Base-by-base conservation (phyloP, 1,140 invertebrate species). In the Hirudo medicinalis region DNA sequence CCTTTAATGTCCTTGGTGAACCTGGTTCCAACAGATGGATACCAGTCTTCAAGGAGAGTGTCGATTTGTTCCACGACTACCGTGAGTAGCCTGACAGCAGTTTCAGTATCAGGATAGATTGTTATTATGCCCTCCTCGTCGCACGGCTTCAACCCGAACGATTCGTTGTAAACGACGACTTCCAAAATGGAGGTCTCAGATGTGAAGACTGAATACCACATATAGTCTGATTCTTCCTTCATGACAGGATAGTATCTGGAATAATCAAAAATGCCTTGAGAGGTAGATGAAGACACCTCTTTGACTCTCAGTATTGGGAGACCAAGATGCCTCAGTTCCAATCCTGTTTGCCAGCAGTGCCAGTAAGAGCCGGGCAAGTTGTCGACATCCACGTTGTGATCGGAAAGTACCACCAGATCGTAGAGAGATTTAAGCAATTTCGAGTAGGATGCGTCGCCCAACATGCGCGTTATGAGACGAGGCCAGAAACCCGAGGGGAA, bases 401-500 rank as follows among this genome's bases (percentile, higher is more conserved):
- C 73, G 86, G 83, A 67, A 72, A 72, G 74, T 60, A 63, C 70
- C 69, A 67, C 22, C 22, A 55, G 22, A 49, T 72, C 36, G 49
- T 55, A 72, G 8, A 74, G 67, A 20, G 36, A 55, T 32, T 57
- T 32, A 22, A 71, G 53, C 19, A 73, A 27, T 25, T 43, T 27
- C 32, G 63, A 76, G 17, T 80, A 60, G 11, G 75, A 71, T 19
- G 72, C 89, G 80, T 98, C 94, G 0, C 92, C 92, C 32, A 98
- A 81, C 67, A 97, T 88, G 27, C 94, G 83, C 0, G 93, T 93
- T 19, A 95, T 92, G 4, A 99, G 84, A 15, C 95, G 84, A 0
- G 94, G 91, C 96, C 95, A 98, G 82, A 99, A 99, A 0, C 96
- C 96, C 75, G 91, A 91, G 0, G 96, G 96, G 79, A 98, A 92